Base-by-base conservation (phyloP, 2,888 invertebrate species). In the Zaprionus bogoriensis region DNA sequence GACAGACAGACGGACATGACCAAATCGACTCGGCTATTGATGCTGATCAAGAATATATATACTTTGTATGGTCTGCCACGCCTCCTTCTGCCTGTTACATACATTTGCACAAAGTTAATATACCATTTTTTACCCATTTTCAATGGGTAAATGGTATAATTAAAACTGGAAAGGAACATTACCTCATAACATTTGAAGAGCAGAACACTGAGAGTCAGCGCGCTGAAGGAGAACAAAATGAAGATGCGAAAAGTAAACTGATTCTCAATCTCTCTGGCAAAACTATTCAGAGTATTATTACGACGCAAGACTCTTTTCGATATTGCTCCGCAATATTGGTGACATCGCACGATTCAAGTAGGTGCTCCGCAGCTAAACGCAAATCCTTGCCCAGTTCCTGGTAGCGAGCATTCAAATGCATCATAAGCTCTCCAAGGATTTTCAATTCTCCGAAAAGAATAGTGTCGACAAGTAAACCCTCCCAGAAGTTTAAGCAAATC, bases 361-460 rank as follows among this genome's bases (percentile, higher is more conserved):
- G 19, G 0, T 36, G 41, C 0, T 4, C 19, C 1, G 74, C 47
- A 3, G 68, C 28, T 2, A 51, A 10, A 0, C 44, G 50, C 3
- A 88, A 53, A 23, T 89, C 87, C n/a, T 64, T 57, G 0, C 79
- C 74, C 36, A 89, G 46, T 23, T 79, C 46, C 2, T 66, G 23
- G 48, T 89, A 89, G 0, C 87, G 73, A 2, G 65, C 78, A 67
- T 89, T 88, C 10, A 89, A 62, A 38, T 89, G 87, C 69, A 89
- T 65, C 39, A 89, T 78, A 28, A 83, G 51, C 50, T 69, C 84
- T 9, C 82, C 87, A 59, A 89, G 42, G 1, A 85, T 22, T 73
- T 85, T 88, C 0, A 84, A 58, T 19, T 89, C 88, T 2, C 73
- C 83, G 1, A 80, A 67, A 1, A 87, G 27, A 12, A 74, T 69